These are phyloP conservation scores for Characodon lateralis DNA, from an alignment of 2,797 vertebrate species.

Conservation along the genomic window DNA sequence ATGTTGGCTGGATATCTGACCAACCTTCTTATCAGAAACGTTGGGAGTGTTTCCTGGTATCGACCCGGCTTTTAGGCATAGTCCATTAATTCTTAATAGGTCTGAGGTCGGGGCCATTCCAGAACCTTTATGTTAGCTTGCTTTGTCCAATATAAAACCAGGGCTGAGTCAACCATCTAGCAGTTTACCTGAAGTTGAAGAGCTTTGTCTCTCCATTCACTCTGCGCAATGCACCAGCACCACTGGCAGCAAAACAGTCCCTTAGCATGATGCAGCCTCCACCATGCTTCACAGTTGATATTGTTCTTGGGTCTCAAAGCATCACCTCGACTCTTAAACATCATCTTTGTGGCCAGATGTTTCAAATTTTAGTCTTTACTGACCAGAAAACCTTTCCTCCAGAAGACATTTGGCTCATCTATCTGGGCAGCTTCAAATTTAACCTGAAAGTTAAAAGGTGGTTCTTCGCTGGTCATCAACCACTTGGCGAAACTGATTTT, in stretches of 20 bases:
- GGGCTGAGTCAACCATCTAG: too few relatives aligned
- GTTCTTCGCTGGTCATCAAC: too few relatives aligned
- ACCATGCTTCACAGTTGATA: not conserved
- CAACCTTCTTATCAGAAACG: not conserved
- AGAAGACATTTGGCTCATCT: not conserved
- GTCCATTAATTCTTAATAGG: too few relatives aligned
- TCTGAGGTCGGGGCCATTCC: too few relatives aligned
- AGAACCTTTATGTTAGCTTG: not conserved
- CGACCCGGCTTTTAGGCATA: not conserved
- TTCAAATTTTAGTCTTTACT: not conserved
- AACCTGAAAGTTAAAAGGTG: not conserved
- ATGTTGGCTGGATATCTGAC: not conserved
- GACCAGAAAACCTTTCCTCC: not conserved
- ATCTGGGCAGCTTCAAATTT: too few relatives aligned
- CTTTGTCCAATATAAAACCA: not conserved
- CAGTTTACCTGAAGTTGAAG: too few relatives aligned
- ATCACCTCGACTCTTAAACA: not conserved
- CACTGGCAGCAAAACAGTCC: not conserved
- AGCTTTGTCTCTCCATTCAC: too few relatives aligned
- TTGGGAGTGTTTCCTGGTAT: not conserved
- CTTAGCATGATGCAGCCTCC: not conserved
- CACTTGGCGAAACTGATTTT: too few relatives aligned
- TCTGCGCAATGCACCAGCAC: too few relatives aligned
- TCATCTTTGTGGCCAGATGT: not conserved
- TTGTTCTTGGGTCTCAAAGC: not conserved